Base-by-base conservation (phyloP, 2,797 vertebrate species). In the Rhyacichthys aspro region DNA sequence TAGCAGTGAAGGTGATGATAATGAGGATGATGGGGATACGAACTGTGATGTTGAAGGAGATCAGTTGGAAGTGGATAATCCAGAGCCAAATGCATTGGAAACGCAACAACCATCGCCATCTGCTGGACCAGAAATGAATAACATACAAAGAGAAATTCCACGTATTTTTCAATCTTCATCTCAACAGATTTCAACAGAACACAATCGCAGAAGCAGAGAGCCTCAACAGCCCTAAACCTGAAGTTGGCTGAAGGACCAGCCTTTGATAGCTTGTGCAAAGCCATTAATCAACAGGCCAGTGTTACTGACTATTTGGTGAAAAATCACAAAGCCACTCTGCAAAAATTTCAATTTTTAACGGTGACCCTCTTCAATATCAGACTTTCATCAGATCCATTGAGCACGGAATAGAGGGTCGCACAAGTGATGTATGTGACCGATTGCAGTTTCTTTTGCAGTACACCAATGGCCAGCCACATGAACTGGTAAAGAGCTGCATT, bases 401-500 rank as follows among this genome's bases (percentile, higher is more conserved):
- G 62, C 59, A 74, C 47, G 44, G 70, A n/a, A 16, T 69, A 23
- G 63, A 74, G 47, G 6, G 19, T 7, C 6, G 11, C 9, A 56
- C 59, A 4, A 3, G 1, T 38, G 32, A 61, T 16, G n/a, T 16
- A 15, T 8, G 50, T 53, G 70, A 69, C 18, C 5, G 3, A 0
- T 16, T 59, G 3, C 43, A 68, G 1, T 72, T 69, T 63, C 49
- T 66, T 42, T 42, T 70, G 1, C 55, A 72, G 49, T 72, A 56
- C 6, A 75, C 55, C 45, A 75, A 47, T 49, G 47, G 55, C 59
- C 54, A 69, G n/a, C 57, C 48, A 11, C 60, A 65, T 14, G 48
- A 70, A 5, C 11, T 70, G 41, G 62, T 70, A 14, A 62, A 69
- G 16, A 72, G 61, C 53, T 69, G 42, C 32, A n/a, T n/a, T n/a